Evolutionary conservation across 2,113 vertebrate genomes (phyloP), one percentile per base, ranked within the genome.

Genomic region (Myiopsitta monachus): DNA sequence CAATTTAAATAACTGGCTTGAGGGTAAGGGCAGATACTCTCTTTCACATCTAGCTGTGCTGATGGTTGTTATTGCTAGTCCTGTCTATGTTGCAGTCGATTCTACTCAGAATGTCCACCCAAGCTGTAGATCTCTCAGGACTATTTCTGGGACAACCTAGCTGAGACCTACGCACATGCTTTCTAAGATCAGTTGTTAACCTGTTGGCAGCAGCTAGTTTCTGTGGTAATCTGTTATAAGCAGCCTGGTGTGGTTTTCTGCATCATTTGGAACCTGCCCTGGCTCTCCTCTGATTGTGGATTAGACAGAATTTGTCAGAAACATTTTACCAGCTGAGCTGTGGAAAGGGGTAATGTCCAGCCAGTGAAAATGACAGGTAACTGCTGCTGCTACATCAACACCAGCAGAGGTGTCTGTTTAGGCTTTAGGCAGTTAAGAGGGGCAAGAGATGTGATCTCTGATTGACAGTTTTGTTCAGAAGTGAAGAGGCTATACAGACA

Each of bases 261-360:
- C 62, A 51, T 75, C 7, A 8, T 75, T 54, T 77, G 26, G 27
- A 86, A 80, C 73, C 4, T 51, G 59, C 28, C 18, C 51, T 78
- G 46, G 7, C 31, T 88, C 92, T 93, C 28, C 33, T 90, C 61
- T 85, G 61, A 72, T 14, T 30, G 17, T 38, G 44, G 24, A 79
- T 90, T 76, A 82, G 33, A 85, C 14, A 76, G 81, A 94, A 78
- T 75, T 91, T 74, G 13, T 81, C 51, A 90, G 64, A 87, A 95
- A 91, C 11, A 16, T 28, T 84, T 89, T 38, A 49, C 38, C 12
- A 64, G 30, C 38, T 68, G 36, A 87, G 38, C 43, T 92, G 61
- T 61, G 47, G 55, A 91, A 77, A 62, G 27, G 18, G 38, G 6
- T 68, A 52, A 91, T 18, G n/a, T 81, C 22, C 14, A 85, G 13